Conservation (phyloP, 2,113 vertebrate species). For the Ctenomys sociabilis region DNA sequence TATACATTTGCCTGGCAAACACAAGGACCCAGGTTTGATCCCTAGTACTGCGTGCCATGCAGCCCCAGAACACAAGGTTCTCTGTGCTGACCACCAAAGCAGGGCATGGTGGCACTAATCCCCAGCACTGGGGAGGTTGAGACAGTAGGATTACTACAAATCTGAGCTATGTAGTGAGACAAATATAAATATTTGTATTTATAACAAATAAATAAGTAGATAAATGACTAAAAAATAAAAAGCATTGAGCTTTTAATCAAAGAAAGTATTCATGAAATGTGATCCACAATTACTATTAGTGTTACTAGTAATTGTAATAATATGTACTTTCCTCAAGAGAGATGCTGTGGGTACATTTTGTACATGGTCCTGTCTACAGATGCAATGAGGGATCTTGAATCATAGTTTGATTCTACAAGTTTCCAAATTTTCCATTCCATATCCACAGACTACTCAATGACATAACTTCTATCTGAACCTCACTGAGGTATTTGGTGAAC, state of each 20-base stretch:
- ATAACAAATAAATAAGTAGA: too few species aligned
- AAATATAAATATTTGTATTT: too few species aligned
- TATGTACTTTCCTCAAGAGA: background rate
- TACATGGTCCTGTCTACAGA: background rate
- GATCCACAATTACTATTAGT: background rate
- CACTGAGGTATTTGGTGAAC: background rate
- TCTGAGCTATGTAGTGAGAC: too few species aligned
- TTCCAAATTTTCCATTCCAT: background rate
- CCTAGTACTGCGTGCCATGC: too few species aligned
- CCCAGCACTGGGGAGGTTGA: too few species aligned
- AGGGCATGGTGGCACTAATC: too few species aligned
- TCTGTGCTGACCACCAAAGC: too few species aligned
- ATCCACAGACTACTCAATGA: background rate
- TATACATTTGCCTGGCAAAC: too few species aligned
- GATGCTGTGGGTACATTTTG: background rate
- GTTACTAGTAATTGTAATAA: background rate
- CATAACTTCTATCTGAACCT: background rate
- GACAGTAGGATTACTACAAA: too few species aligned
- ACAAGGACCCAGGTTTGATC: too few species aligned
- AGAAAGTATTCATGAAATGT: constrained; percentile 34
- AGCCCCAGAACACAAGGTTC: too few species aligned
- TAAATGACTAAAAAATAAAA: background rate
- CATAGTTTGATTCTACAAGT: background rate
- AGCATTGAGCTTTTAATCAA: background rate
- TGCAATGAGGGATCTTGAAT: background rate